Evolutionary conservation across 2,888 invertebrate species (phyloP), one percentile per base, ranked within the genome.

Genomic region (Boloria euphrosyne): DNA sequence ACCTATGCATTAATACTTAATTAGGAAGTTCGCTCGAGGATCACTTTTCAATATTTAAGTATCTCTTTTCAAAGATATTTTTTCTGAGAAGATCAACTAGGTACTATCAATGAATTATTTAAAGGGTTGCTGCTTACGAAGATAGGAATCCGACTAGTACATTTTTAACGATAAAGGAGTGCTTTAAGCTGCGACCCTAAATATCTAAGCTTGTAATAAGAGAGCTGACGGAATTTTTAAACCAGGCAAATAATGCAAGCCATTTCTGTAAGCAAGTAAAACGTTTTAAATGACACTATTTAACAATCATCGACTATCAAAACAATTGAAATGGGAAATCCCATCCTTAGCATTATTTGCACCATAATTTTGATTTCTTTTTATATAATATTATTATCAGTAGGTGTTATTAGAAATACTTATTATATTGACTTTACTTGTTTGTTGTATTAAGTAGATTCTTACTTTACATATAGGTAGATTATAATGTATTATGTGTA

Each of bases 51-150:
- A 60, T 60, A 60, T 65, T 60, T 18, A 49, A 52, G 46, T 52
- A 13, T 13, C 31, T 31, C 52, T 52, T 54, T 46, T 38, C n/a
- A n/a, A 58, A 47, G 38, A n/a, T 65, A 46, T 59, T 57, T 64
- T 61, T 66, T 58, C 43, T 47, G 14, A 66, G 52, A 53, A 65
- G 61, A 65, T 62, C 68, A 43, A 61, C 65, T 67, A n/a, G n/a
- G n/a, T n/a, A 59, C 47, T 46, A 22, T 7, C 46, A 50, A 55
- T 68, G 65, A 63, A 62, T 62, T 49, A 49, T 66, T 66, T 43
- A 68, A 68, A 68, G 57, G 65, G 68, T 65, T 65, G 65, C 59
- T 50, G 61, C 57, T 65, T 61, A 57, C 55, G 55, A 17, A 46
- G 51, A 49, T 61, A 62, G 31, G 62, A 53, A 47, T 54, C 31